Evolutionary conservation across 2,888 invertebrate genomes (phyloP), one percentile per base, ranked within the genome.

Genomic region (Dasypogon diadema): DNA sequence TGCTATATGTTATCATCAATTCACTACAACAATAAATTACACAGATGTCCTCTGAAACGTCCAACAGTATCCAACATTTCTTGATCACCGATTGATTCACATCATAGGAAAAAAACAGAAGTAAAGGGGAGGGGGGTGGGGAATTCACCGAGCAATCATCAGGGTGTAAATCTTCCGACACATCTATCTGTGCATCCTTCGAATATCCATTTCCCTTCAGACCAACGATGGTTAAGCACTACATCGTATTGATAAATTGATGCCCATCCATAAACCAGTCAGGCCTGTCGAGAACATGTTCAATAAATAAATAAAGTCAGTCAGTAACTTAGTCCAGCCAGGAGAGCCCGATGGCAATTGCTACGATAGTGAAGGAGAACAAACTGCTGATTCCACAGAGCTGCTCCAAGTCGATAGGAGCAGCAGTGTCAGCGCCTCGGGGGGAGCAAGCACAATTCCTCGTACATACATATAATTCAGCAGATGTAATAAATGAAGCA

Each of bases 241-340:
- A 79, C 78, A 79, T 78, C 78, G 78, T 76, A 78, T 76, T 80
- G 80, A 80, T 80, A 80, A 79, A 80, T 80, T 80, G 80, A 80
- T 80, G 79, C 78, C 78, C 78, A 80, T 80, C 80, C 78, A 79
- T 80, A 80, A 80, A 80, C 77, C 78, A 80, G 80, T 80, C 80
- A 78, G 77, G 78, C 78, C 80, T 80, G 80, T 80, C 80, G 80
- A 80, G 78, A 79, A 77, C 80, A 80, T 80, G 80, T 79, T 80
- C 79, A 79, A 80, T 80, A 80, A 80, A 80, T 80, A 80, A 80
- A 80, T 80, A 79, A 80, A 79, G 78, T 78, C 77, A 79, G 78
- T 80, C 79, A 78, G 79, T 79, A 78, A 80, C 79, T 78, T 77
- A 76, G 46, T 72, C 75, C 54, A 22, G 12, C 16, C 8, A 48